phyloP scores from a whole-genome alignment of 2,797 vertebrate species.

The Zalophus californianus region DNA sequence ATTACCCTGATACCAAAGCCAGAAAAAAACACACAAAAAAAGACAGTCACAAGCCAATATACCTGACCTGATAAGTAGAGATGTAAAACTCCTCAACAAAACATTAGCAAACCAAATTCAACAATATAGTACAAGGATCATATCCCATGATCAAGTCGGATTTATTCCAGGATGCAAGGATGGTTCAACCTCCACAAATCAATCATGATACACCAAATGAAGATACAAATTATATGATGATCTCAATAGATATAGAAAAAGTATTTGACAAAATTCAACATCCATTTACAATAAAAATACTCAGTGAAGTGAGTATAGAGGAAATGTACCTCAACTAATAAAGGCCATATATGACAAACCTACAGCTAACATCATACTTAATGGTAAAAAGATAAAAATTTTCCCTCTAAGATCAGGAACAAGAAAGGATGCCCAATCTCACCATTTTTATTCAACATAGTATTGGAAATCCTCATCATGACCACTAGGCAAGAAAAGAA shows the following conservation, averaged over 20 bases:
- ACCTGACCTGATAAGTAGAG: not conserved
- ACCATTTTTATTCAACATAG: not conserved
- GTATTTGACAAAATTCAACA: not conserved
- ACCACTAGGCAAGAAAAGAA: not conserved
- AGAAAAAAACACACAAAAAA: not conserved
- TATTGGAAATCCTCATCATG: not conserved
- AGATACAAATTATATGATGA: not conserved
- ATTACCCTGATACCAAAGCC: not conserved
- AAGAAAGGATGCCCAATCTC: not conserved
- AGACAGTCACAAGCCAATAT: not conserved
- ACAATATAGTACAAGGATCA: not conserved
- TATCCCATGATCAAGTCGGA: not conserved
- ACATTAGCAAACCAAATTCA: not conserved
- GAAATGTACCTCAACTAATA: not conserved
- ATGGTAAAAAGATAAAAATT: not conserved
- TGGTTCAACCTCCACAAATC: not conserved
- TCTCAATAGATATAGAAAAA: not conserved
- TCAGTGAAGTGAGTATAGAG: not conserved
- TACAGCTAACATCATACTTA: not conserved
- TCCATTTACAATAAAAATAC: not conserved
- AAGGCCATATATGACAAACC: not conserved
- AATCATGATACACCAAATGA: not conserved
- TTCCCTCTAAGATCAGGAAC: not conserved
- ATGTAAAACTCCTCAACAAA: not conserved
- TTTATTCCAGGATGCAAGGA: not conserved